Base-by-base conservation (phyloP, 92 coral and sea anemone species). In the Nematostella vectensis region DNA sequence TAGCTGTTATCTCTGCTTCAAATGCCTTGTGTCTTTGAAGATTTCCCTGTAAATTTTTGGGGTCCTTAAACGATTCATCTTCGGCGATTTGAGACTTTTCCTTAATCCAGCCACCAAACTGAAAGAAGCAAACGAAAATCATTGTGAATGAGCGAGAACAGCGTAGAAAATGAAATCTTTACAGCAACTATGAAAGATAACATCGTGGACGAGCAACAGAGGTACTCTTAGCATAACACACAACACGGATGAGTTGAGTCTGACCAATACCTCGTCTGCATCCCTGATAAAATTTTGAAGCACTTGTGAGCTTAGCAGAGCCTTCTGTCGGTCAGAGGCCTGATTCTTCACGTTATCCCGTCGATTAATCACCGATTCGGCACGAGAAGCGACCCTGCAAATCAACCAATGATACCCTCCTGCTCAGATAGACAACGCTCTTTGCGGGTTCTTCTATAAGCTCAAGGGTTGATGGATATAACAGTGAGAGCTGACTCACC, bases 1-100 rank as follows among this genome's bases (percentile, higher is more conserved):
- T 89, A n/a, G 97, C 95, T 17, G 87, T 63, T 2, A 89, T 75
- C 58, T 89, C 97, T 47, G 97, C 97, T 48, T 89, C 97, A 44
- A 89, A 89, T 4, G 97, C 97, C 62, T 85, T 85, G 59, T 89
- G 97, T 71, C 94, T 77, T 59, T 86, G 85, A 1, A 89, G 73
- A 48, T 86, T 89, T 45, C 94, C 72, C 59, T 71, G 79, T 4
- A 86, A 57, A 54, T 89, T 89, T 17, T 79, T 76, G 44, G 85
- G 79, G 55, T 86, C 97, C 69, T 81, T 73, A 62, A 69, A 86
- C 22, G 91, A 81, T 50, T 79, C 91, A 47, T 89, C 97, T 10
- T 87, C 77, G 17, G 97, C 97, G 23, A 89, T 73, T 29, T 77
- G 81, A 20, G 71, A 77, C 70, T 86, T 89, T 58, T 89, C 95